Evolutionary conservation across 2,113 vertebrate species (phyloP), one percentile per base, ranked within the genome.

Genomic region (Caranx ignobilis): DNA sequence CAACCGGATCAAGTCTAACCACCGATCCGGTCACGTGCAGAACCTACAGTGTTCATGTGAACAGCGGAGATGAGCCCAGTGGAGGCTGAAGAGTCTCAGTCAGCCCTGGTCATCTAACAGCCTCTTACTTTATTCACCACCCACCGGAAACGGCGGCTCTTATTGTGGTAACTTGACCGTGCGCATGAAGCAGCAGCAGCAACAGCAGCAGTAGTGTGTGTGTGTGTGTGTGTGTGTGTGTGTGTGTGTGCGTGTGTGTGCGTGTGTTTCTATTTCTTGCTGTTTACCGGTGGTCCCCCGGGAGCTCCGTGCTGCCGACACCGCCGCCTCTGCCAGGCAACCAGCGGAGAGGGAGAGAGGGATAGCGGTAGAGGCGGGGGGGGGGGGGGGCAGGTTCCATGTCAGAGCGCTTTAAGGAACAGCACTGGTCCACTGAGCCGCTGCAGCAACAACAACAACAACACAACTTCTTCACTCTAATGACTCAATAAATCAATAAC

Each of bases 241-340:
- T 56, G 64, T 67, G 71, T 47, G 13, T 16, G 45, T 47, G 45
- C 5, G 13, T 47, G 45, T 47, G 13, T 16, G 45, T 47, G 45
- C 16, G 45, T 47, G 12, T 47, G 45, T 4, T 5, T 47, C 13
- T 47, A 5, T 47, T 13, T 48, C 47, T 18, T 13, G 15, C 41
- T 72, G 34, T 78, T 61, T 47, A 66, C 61, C 34, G 62, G 77
- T 37, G n/a, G 50, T 59, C 70, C 34, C 61, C 19, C 16, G 79
- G 75, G 75, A 69, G 32, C 62, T 37, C 52, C 50, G 34, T n/a
- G 47, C 47, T 16, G 15, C 15, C 47, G 5, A 48, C 47, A 48
- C 65, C 18, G 57, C 45, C 39, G 26, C 48, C 73, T 55, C 37
- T 19, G 61, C 72, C 73, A 71, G 45, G 80, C 73, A 67, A 66